phyloP scores from a whole-genome alignment of 2,888 invertebrate species.

The Sisyra terminalis region DNA sequence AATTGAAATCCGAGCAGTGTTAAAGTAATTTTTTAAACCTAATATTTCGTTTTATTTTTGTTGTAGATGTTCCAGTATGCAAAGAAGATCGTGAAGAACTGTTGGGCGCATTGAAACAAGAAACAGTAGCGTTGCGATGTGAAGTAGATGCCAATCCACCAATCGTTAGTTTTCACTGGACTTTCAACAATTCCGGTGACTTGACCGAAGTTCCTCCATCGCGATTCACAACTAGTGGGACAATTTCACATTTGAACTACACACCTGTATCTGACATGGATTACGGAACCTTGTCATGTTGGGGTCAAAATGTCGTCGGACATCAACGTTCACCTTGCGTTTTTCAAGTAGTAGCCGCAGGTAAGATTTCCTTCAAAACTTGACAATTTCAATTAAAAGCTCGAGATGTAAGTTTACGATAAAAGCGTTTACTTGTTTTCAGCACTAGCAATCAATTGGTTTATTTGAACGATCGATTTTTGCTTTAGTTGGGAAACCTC shows the following conservation, averaged over 20 bases:
- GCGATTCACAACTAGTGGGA: constrained; percentile 47
- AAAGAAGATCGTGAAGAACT: constrained; percentile 62
- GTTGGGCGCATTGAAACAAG: constrained; percentile 74
- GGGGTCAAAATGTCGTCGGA: constrained; percentile 71
- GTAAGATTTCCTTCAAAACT: constrained; percentile 28
- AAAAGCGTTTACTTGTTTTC: too few species aligned
- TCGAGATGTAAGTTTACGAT: too few species aligned
- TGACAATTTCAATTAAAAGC: too few species aligned
- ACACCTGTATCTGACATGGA: constrained; percentile 77
- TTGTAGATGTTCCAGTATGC: constrained; percentile 59
- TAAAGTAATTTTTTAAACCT: too few species aligned
- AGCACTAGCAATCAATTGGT: too few species aligned
- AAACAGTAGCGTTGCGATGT: constrained; percentile 71
- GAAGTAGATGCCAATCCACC: constrained; percentile 83
- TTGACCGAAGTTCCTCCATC: constrained; percentile 59
- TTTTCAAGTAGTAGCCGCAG: constrained; percentile 73
- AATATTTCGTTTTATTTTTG: constrained; percentile 10
- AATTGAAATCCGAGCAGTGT: too few species aligned
- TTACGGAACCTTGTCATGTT: constrained; percentile 78
- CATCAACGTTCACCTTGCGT: constrained; percentile 70
- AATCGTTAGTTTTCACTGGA: constrained; percentile 75
- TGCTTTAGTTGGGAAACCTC: too few species aligned
- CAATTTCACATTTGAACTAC: constrained; percentile 60
- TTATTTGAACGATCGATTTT: too few species aligned
- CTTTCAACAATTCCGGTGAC: constrained; percentile 82